Percentiles rank a stretch among this genome's conserved stretches.
These are phyloP conservation scores for Drosophila subpulchrella DNA, from an alignment of 1,140 invertebrate genomes.

Conservation along the genomic window DNA sequence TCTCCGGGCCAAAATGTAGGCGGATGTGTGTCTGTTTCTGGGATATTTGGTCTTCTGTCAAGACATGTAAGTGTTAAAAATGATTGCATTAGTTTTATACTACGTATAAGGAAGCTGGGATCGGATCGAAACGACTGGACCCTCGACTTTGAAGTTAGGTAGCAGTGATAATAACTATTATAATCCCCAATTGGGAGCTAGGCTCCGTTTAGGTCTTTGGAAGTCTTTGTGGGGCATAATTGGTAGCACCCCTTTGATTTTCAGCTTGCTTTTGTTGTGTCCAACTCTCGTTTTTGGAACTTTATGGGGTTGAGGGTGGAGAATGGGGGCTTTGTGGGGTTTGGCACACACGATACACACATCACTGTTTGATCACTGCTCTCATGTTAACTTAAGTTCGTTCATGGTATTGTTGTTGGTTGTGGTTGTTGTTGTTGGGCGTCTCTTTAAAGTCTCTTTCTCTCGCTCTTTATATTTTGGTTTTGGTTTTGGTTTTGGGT, in stretches of 20 bases:
- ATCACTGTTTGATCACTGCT: constrained; percentile 64
- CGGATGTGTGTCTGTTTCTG: constrained; percentile 46
- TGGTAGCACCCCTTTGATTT: constrained; percentile 1
- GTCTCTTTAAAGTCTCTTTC: constrained; percentile 59
- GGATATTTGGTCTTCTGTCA: constrained; percentile 37
- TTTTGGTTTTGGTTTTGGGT: constrained; percentile 22
- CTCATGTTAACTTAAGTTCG: constrained; percentile 60
- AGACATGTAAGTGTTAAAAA: constrained; percentile 40
- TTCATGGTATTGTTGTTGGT: constrained; percentile 62
- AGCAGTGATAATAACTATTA: constrained; percentile 4
- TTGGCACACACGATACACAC: constrained; percentile 60
- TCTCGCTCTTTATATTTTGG: constrained; percentile 8
- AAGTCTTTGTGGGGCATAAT: constrained; percentile 29
- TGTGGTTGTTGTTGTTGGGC: constrained; percentile 57
- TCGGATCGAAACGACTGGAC: constrained; percentile 23
- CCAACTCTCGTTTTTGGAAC: constrained; percentile 41
- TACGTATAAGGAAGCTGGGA: constrained; percentile 40
- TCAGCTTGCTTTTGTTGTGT: constrained; percentile 14
- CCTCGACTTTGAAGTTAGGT: constrained; percentile 15
- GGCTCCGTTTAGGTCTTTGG: constrained; percentile 14
- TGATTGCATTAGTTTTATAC: constrained; percentile 45
- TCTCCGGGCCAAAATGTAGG: constrained; percentile 19
- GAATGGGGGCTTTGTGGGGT: constrained; percentile 16
- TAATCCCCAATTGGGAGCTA: constrained; percentile 5
- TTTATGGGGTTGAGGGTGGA: constrained; percentile 13